Conservation (phyloP, 2,113 vertebrate genomes). For the Rattus norvegicus region DNA sequence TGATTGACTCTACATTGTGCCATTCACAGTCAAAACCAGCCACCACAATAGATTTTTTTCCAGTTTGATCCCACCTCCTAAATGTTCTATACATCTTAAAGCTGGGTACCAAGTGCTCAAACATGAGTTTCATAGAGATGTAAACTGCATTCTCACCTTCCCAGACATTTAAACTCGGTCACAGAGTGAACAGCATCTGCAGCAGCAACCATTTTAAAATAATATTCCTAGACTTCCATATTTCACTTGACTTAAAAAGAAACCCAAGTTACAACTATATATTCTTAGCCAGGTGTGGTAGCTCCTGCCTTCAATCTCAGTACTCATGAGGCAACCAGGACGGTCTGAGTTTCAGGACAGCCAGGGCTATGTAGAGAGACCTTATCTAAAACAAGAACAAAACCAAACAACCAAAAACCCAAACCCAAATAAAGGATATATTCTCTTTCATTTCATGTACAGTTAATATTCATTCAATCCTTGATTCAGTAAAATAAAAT, state of each 20-base stretch:
- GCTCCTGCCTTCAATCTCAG: background rate
- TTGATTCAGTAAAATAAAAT: slow-evolving; percentile 23
- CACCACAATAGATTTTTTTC: background rate
- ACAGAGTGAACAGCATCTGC: background rate
- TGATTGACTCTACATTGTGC: background rate
- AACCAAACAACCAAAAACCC: background rate
- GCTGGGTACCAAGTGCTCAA: background rate
- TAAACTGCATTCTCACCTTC: background rate
- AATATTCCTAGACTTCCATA: background rate
- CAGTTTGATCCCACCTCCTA: background rate
- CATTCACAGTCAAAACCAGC: background rate
- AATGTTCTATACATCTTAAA: background rate
- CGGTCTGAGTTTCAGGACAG: no score
- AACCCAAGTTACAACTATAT: background rate
- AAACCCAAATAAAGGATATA: background rate
- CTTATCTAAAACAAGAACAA: background rate
- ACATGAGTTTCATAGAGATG: background rate
- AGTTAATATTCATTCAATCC: background rate
- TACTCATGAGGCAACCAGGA: background rate
- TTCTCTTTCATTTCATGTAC: background rate
- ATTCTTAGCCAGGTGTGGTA: background rate
- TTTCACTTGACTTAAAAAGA: background rate
- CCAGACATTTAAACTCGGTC: background rate
- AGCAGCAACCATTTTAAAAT: background rate
- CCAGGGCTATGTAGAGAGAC: background rate